These are phyloP conservation scores for Proctacanthus coquilletti DNA, from an alignment of 1,140 invertebrate genomes.

Conservation along the genomic window DNA sequence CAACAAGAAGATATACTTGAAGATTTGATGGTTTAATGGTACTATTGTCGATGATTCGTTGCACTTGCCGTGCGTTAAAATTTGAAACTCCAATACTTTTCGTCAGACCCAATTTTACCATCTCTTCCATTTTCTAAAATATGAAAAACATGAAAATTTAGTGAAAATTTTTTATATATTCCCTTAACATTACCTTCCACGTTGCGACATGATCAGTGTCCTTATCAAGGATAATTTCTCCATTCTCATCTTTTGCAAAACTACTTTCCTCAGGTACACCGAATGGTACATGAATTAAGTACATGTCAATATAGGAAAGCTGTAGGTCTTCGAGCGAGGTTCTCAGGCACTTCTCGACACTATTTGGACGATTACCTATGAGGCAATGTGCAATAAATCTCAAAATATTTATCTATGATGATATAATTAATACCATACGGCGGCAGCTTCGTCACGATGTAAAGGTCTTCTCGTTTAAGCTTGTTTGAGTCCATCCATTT, in stretches of 20 bases:
- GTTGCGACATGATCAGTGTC: conserved; percentile 49
- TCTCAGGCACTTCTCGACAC: conserved; percentile 55
- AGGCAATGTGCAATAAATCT: conserved; percentile 33
- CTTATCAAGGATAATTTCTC: conserved; percentile 45
- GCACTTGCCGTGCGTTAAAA: conserved; percentile 55
- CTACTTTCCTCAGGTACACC: conserved; percentile 29
- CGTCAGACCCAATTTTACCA: conserved; percentile 44
- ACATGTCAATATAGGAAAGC: conserved; percentile 70
- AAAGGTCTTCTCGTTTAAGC: conserved; percentile 60
- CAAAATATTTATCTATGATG: conserved; percentile 3
- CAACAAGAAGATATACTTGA: too few species aligned
- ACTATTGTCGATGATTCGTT: conserved; percentile 43
- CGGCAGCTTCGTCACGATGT: conserved; percentile 64
- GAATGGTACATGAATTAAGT: conserved; percentile 69
- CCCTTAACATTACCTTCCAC: conserved; percentile 46
- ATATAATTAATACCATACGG: conserved; percentile 21
- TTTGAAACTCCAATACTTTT: conserved; percentile 67
- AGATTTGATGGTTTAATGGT: conserved; percentile 52
- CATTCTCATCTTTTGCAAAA: conserved; percentile 34
- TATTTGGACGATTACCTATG: conserved; percentile 46
- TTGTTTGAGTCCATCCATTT: conserved; percentile 54
- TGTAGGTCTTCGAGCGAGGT: conserved; percentile 56
- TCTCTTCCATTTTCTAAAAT: conserved; percentile 56
- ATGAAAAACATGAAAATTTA: too few species aligned
- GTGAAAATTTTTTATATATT: too few species aligned